A percentile compares a stretch with the other conserved stretches of the same genome.
Evolutionary conservation across 1,140 invertebrate species (phyloP).

Genomic region (Dendroctonus valens): DNA sequence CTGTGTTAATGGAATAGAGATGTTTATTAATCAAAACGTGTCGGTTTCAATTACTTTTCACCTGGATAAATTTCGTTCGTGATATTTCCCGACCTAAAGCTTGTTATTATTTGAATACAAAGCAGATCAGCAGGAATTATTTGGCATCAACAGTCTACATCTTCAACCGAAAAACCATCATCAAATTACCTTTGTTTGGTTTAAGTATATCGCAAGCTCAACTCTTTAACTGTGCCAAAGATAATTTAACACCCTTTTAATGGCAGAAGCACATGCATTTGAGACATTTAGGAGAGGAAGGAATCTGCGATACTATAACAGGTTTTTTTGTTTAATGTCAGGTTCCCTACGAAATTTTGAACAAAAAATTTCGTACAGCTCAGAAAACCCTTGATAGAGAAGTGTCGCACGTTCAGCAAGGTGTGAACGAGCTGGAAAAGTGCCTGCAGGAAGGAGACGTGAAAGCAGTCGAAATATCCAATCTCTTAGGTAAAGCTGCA

Average conservation of each 20-base stretch:
- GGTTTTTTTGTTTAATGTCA: conserved; percentile 48
- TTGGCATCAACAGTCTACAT: background rate
- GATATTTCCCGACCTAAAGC: no score
- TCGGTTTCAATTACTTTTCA: no score
- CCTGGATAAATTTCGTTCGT: no score
- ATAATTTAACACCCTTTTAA: background rate
- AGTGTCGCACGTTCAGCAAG: conserved; percentile 80
- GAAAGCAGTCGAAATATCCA: conserved; percentile 69
- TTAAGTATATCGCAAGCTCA: background rate
- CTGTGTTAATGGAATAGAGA: no score
- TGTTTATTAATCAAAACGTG: no score
- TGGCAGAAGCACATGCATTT: no score
- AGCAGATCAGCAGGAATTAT: no score
- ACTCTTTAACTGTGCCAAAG: background rate
- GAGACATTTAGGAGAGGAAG: no score
- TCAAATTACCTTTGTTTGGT: background rate
- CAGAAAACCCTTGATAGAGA: conserved; percentile 94
- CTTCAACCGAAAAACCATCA: background rate
- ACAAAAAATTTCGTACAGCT: conserved; percentile 94
- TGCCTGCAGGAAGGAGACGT: conserved; percentile 58
- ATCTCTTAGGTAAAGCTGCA: conserved; percentile 56
- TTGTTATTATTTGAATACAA: no score
- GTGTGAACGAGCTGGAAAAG: conserved; percentile 79
- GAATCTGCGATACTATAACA: background rate
- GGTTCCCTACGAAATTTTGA: conserved; percentile 97